phyloP scores from a whole-genome alignment of 2,797 vertebrate species.

The Sebastes oblongus region DNA sequence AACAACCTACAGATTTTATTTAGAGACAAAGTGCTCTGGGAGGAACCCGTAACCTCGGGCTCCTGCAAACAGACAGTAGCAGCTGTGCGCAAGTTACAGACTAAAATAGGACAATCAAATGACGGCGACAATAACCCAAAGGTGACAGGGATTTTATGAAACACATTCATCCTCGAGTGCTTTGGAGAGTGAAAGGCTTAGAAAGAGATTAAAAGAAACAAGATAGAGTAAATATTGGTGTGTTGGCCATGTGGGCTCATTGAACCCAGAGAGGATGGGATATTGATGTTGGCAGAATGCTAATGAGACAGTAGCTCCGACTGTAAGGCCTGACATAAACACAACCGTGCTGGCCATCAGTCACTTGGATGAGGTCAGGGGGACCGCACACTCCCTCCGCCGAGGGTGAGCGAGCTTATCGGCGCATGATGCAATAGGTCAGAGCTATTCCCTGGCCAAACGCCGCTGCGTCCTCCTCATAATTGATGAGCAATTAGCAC shows the following conservation, averaged over 20 bases:
- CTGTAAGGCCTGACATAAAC: conserved; percentile 41
- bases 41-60: conserved; percentile 37
- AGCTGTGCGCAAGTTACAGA: conserved; percentile 29
- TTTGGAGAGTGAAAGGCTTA: conserved; percentile 16
- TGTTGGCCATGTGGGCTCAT: conserved; percentile 16
- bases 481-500: conserved; percentile 81
- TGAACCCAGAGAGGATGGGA: conserved; percentile 25
- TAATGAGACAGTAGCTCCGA: conserved; percentile 39
- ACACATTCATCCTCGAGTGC: conserved; percentile 9
- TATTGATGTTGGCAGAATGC: conserved; percentile 39
- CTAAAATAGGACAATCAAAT: conserved; percentile 45
- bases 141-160: conserved; percentile 39
- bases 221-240: conserved; percentile 40
- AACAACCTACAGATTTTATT: conserved; percentile 31
- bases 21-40: conserved; percentile 39
- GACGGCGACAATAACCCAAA: conserved; percentile 27
- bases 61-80: conserved; percentile 27
- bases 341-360: conserved; percentile 38
- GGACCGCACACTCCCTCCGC: conserved; percentile 27
- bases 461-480: conserved; percentile 58
- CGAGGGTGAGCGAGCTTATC: conserved; percentile 38
- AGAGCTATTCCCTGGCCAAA: conserved; percentile 57
- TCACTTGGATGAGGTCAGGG: conserved; percentile 53
- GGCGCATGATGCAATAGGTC: conserved; percentile 64
- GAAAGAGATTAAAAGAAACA: conserved; percentile 38